Conservation (phyloP, 2,113 vertebrate species). For the Forbesichthys papilliferus region DNA sequence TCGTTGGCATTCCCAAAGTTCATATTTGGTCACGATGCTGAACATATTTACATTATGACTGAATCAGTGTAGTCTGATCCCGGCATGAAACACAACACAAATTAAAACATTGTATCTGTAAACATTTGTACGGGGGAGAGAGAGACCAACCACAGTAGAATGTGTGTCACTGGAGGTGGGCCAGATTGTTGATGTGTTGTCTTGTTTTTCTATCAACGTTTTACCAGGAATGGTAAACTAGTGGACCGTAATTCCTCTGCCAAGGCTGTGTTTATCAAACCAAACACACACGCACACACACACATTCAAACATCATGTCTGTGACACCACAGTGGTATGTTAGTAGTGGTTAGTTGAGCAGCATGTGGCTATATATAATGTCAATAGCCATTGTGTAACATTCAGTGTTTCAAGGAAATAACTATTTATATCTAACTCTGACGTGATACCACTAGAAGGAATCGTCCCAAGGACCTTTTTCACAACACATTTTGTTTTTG, state of each 20-base stretch:
- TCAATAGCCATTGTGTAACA: too few relatives aligned
- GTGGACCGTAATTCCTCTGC: conserved; percentile 57
- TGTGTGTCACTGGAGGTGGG: conserved; percentile 6
- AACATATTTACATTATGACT: too few relatives aligned
- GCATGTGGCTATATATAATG: not conserved
- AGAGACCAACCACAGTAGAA: conserved; percentile 33
- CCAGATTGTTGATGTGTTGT: conserved; percentile 43
- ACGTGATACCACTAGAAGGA: too few relatives aligned
- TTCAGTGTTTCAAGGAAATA: too few relatives aligned
- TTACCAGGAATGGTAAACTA: conserved; percentile 53
- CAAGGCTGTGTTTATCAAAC: conserved; percentile 59
- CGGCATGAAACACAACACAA: not conserved
- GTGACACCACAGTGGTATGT: conserved; percentile 1
- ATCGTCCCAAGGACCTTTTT: too few relatives aligned
- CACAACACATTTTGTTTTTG: too few relatives aligned
- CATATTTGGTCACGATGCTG: too few relatives aligned
- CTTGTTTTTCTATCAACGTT: conserved; percentile 28
- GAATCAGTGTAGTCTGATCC: too few relatives aligned
- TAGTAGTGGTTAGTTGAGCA: not conserved
- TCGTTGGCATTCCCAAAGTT: too few relatives aligned
- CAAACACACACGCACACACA: conserved; percentile 31
- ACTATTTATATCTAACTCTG: too few relatives aligned
- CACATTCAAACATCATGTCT: not conserved
- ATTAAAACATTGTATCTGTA: not conserved
- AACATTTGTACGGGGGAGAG: not conserved